phyloP scores from a whole-genome alignment of 2,888 invertebrate species.

The Teinopalpus imperialis region DNA sequence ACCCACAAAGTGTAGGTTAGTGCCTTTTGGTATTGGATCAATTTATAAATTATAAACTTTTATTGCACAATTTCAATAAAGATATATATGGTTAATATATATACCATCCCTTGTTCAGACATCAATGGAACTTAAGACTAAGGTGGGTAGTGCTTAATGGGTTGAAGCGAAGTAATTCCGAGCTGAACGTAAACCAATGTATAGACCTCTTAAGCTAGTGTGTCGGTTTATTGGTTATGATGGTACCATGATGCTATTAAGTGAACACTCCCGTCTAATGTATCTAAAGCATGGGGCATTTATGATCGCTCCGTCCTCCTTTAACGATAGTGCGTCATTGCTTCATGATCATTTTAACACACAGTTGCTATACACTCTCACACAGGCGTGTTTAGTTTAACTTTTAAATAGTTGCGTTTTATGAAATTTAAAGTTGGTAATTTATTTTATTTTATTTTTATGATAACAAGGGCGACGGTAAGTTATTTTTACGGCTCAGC shows the following conservation, averaged over 20 bases:
- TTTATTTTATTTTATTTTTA: no score
- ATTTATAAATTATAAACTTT: no score
- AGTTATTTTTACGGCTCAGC: no score
- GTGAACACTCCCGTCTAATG: conserved; percentile 45
- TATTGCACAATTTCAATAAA: no score
- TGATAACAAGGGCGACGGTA: no score
- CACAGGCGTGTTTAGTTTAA: no score
- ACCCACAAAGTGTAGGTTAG: no score
- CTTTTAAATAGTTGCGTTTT: no score
- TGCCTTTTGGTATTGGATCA: no score
- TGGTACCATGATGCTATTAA: conserved; percentile 39
- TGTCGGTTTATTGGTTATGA: conserved; percentile 35
- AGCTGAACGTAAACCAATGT: background rate
- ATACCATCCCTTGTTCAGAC: background rate
- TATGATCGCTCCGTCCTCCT: conserved; percentile 22
- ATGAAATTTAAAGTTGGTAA: no score
- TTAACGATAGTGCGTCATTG: conserved; percentile 5
- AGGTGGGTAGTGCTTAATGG: background rate
- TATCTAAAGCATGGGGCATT: conserved; percentile 35
- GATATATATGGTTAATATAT: no score
- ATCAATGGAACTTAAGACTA: background rate
- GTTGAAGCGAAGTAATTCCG: background rate
- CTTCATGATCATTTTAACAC: background rate
- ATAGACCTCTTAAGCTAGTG: conserved; percentile 19
- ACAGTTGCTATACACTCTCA: background rate